Evolutionary conservation across 2,113 vertebrate species (phyloP), one percentile per base, ranked within the genome.

Genomic region (Tetrao urogallus): DNA sequence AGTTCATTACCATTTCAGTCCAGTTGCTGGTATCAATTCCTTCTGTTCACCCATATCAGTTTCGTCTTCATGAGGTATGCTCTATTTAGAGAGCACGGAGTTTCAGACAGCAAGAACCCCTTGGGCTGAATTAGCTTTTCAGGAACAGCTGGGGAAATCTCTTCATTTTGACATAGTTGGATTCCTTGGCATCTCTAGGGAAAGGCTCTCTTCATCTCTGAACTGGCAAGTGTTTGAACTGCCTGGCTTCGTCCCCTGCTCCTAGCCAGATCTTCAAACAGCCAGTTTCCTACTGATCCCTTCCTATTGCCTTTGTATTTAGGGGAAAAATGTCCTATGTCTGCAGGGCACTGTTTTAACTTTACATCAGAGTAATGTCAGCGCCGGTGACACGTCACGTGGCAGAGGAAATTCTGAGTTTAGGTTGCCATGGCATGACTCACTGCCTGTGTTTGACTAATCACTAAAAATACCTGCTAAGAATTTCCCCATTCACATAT

Each of bases 1-100:
- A 60, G 15, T 69, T 93, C 63, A 56, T 97, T 97, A 96, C 96
- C 94, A 32, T 90, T 91, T 92, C 65, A 66, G 40, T 94, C 76
- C 72, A 28, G 70, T 64, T 72, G 91, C 38, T 1, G 36, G 48
- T 94, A 91, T 83, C 88, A 61, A 6, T 90, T 94, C 80, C 90
- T 86, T 80, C 9, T 5, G 76, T 83, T 86, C 69, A 17, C 13
- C 28, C 40, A 1, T 34, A 61, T 28, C 40, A 15, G 40, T 91
- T 92, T 91, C 57, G 52, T 67, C 86, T 91, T 89, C 76, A 43
- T 27, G 57, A 89, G 43, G 12, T 21, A 12, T 15, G 47, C 13
- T 86, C 19, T 81, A 25, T 77, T 74, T 73, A 74, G 47, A 77
- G 38, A 90, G 20, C 28, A 20, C 8, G 1, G 30, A 34, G 25